Conservation (phyloP, 64 coral and sea anemone species). For the Pachyseris speciosa region DNA sequence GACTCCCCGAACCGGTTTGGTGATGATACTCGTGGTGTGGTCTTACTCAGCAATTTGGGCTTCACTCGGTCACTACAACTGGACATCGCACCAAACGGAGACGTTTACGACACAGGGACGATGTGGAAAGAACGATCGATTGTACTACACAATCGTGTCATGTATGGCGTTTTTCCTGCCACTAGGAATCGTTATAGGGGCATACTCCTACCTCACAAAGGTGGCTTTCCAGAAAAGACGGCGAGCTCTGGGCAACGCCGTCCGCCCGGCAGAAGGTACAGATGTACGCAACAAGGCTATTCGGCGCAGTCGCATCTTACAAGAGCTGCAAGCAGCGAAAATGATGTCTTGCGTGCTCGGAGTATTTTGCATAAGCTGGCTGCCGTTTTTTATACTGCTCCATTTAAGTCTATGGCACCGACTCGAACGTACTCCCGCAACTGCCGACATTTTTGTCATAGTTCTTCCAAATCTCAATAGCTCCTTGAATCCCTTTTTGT, state of each 20-base stretch:
- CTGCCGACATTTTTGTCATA: conserved; percentile 41
- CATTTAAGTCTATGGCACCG: conserved; percentile 64
- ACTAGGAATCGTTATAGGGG: conserved; percentile 49
- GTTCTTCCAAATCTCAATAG: conserved; percentile 88
- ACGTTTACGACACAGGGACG: conserved; percentile 13
- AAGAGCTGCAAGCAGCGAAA: conserved; percentile 83
- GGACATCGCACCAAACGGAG: conserved; percentile 32
- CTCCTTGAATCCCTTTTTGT: conserved; percentile 76
- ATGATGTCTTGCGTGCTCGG: conserved; percentile 88
- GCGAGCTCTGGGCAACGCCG: conserved; percentile 16
- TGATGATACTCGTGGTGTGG: conserved; percentile 76
- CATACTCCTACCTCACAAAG: conserved; percentile 82
- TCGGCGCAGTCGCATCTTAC: conserved; percentile 49
- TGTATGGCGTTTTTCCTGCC: conserved; percentile 74
- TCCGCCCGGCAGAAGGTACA: conserved; percentile 10
- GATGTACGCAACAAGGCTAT: not conserved
- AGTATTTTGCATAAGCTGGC: conserved; percentile 73
- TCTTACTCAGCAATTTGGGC: conserved; percentile 61
- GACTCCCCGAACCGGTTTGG: conserved; percentile 51
- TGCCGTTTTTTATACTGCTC: conserved; percentile 85
- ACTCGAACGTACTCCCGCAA: not conserved
- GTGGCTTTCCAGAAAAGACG: conserved; percentile 53
- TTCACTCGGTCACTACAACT: conserved; percentile 72
- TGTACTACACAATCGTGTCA: conserved; percentile 82
- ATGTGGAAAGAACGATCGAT: conserved; percentile 69